A percentile compares a stretch with the other conserved stretches of the same genome.
Evolutionary conservation across 1,140 invertebrate species (phyloP).

Genomic region (Brachionus koreanus): DNA sequence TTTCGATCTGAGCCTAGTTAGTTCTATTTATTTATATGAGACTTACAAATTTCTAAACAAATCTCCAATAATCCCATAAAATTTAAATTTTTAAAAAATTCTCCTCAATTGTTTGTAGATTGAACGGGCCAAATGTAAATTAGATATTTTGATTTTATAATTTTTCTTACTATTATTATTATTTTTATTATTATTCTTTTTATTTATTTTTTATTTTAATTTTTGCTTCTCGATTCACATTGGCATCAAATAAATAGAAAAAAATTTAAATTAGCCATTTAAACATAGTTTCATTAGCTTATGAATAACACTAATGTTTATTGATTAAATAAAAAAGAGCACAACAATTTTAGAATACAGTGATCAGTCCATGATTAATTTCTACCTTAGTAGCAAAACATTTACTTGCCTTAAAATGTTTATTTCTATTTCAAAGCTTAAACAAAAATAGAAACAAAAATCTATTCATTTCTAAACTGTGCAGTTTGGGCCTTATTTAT

Average conservation of each 20-base stretch:
- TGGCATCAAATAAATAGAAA: neutral
- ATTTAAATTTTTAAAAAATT: slow-evolving; percentile 25
- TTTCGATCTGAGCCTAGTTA: neutral
- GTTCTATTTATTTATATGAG: neutral
- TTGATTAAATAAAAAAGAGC: neutral
- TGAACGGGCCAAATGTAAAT: slow-evolving; percentile 27
- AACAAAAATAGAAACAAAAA: too few species aligned
- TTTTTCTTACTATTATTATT: neutral
- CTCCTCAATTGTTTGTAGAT: slow-evolving; percentile 21
- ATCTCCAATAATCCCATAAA: slow-evolving; percentile 6
- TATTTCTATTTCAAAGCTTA: too few species aligned
- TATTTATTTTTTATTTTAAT: slow-evolving; percentile 42
- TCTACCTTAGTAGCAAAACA: neutral
- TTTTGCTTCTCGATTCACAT: neutral
- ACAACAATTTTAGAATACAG: too few species aligned
- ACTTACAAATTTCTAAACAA: slow-evolving; percentile 7
- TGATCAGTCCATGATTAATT: neutral
- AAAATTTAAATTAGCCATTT: slow-evolving; percentile 32
- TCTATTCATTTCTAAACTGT: too few species aligned
- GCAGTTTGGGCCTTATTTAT: too few species aligned
- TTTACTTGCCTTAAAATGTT: neutral
- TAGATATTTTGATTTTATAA: neutral
- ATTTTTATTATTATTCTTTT: neutral
- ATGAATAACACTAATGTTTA: neutral
- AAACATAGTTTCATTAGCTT: too few species aligned